Base-by-base conservation (phyloP, 2,888 invertebrate genomes). In the Leucania comma region DNA sequence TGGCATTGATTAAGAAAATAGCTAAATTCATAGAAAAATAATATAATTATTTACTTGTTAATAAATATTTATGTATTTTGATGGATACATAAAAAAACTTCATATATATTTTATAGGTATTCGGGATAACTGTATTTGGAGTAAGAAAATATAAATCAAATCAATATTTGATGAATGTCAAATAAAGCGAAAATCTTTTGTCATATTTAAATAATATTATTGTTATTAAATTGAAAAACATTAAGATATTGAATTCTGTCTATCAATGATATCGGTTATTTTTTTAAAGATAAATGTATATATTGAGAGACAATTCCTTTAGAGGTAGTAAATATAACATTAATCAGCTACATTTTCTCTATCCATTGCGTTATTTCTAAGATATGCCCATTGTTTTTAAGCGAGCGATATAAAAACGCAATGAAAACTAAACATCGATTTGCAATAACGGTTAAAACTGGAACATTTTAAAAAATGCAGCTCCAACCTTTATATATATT, bases 1-100 rank as follows among this genome's bases (percentile, higher is more conserved):
- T 79, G 78, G 73, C 75, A 64, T 74, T 63, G 42, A 62, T 75
- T 85, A 81, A 50, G 78, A 85, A 85, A 85, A 84, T 84, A 84
- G 69, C 71, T 46, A 79, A 78, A 59, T 80, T 73, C 64, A 68
- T 86, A 84, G 46, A 84, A 81, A 84, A 84, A 84, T 82, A 82
- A 76, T 60, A 83, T 83, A 84, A 62, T 6, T 69, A 67, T 53
- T 69, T 62, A 62, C 8, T 48, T 46, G 46, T 69, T 57, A 14
- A 69, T 73, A 57, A 60, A 72, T 75, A 61, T 72, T n/a, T 29
- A 29, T 29, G 29, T 29, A 60, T 72, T 54, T 72, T 48, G 32
- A 32, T 22, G 32, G 8, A 70, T 54, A 80, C 64, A 68, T 80
- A 70, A 75, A 76, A 80, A 42, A 42, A 42, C 42, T 22, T 61